Conservation (phyloP, 2,113 vertebrate genomes). For the rabbit (Oryctolagus cuniculus) region mOryCun1.1 NC_091441.1:5425501-5426000, state of each 20-base stretch:
- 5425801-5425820: rapidly evolving
- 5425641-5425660: not conserved
- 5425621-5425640: not conserved
- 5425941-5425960: not conserved
- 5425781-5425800: rapidly evolving
- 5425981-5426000: not conserved
- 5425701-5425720: not conserved
- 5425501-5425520: too few species aligned
- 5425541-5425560: not conserved
- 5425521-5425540: not conserved
- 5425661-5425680: not conserved
- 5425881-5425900: rapidly evolving
- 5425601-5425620: not conserved
- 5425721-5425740: too few species aligned
- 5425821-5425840: not conserved
- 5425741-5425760: not conserved
- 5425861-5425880: rapidly evolving
- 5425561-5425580: not conserved
- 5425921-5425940: too few species aligned
- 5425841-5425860: rapidly evolving
- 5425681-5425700: not conserved
- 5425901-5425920: too few species aligned
- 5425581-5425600: not conserved
- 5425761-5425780: not conserved
- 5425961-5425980: not conserved